phyloP scores from a whole-genome alignment of 2,797 vertebrate species.

The Netta rufina region DNA sequence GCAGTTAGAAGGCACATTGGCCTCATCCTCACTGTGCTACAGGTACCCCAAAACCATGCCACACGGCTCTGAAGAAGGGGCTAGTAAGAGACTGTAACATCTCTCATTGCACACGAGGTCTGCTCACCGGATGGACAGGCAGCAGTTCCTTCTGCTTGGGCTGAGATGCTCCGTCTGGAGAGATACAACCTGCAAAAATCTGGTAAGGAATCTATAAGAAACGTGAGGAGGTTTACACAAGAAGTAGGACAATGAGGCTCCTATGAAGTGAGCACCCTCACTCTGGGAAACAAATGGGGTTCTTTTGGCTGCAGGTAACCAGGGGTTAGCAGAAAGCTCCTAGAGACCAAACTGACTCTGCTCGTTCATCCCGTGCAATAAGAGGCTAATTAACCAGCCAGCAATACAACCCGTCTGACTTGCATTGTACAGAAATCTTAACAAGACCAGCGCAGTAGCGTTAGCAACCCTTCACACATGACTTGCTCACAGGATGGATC shows the following conservation, averaged over 20 bases:
- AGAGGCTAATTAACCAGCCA: not conserved
- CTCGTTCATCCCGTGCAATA: not conserved
- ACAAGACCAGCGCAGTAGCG: not conserved
- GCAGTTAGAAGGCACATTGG: not conserved
- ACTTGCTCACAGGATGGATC: not conserved
- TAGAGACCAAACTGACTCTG: not conserved
- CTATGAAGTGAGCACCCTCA: rapidly evolving
- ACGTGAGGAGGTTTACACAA: rapidly evolving
- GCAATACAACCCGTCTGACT: not conserved
- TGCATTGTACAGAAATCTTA: not conserved
- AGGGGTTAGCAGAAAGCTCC: not conserved
- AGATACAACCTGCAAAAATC: not conserved
- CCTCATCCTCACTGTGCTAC: not conserved
- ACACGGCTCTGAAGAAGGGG: not conserved
- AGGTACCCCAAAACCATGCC: not conserved
- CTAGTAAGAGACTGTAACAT: rapidly evolving
- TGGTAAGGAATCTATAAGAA: not conserved
- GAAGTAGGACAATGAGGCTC: not conserved
- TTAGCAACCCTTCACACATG: not conserved
- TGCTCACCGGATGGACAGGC: not conserved
- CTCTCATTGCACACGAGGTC: not conserved
- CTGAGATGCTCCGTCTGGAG: not conserved
- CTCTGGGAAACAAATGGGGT: rapidly evolving
- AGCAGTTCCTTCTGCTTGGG: not conserved
- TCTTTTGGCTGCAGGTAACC: not conserved